Percentiles rank a stretch among this genome's conserved stretches.
phyloP scores from a whole-genome alignment of 2,113 vertebrate species.

The Erythrocercus mccallii region DNA sequence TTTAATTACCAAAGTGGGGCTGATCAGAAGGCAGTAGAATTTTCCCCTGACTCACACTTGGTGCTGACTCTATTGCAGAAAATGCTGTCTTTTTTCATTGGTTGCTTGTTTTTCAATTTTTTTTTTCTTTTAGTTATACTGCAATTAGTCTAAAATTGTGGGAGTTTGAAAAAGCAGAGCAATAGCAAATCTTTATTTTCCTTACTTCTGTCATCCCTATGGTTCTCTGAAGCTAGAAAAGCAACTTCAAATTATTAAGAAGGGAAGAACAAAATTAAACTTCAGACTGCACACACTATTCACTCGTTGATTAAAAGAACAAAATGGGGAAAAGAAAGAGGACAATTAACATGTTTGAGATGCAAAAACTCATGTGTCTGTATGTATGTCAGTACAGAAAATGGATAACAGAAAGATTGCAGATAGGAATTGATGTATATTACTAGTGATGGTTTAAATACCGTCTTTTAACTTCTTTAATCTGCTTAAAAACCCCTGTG shows the following conservation, averaged over 20 bases:
- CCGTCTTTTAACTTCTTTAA: constrained; percentile 30
- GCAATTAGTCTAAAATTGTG: not conserved
- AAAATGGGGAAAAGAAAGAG: not conserved
- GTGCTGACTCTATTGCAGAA: not conserved
- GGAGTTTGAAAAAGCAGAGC: not conserved
- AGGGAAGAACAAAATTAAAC: not conserved
- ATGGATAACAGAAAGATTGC: not conserved
- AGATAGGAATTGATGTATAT: not conserved
- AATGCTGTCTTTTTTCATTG: not conserved
- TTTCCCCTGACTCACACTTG: not conserved
- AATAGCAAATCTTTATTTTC: not conserved
- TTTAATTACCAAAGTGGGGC: not conserved
- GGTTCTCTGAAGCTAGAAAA: not conserved
- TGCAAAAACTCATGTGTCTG: not conserved
- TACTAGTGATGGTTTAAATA: not conserved
- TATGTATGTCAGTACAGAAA: not conserved
- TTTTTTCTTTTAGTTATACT: not conserved
- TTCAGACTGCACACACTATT: not conserved
- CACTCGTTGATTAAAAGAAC: not conserved
- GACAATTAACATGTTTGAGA: not conserved
- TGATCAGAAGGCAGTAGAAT: not conserved
- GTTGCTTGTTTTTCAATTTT: not conserved
- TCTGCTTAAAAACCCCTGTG: constrained; percentile 24
- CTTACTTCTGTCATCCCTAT: not conserved
- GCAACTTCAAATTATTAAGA: not conserved